Evolutionary conservation across 1,140 invertebrate genomes (phyloP).

Genomic region (Atopsyche davidsoni): DNA sequence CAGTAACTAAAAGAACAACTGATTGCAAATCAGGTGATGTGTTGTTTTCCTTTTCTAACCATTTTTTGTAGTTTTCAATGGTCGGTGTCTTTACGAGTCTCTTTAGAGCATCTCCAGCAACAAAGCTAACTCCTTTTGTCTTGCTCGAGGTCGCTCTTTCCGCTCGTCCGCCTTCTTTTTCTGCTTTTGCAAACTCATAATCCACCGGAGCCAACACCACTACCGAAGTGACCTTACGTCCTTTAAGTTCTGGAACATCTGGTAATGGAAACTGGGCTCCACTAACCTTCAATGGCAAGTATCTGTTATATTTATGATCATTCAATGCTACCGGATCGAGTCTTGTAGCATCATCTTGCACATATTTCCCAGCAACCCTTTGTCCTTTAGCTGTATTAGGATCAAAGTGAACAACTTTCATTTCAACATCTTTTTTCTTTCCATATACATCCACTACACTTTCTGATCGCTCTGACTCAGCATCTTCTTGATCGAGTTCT

Average conservation of each 20-base stretch:
- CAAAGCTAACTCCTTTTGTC: slow-evolving; percentile 54
- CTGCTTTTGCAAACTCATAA: slow-evolving; percentile 50
- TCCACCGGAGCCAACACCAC: slow-evolving; percentile 76
- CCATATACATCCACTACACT: slow-evolving; percentile 42
- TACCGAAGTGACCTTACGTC: slow-evolving; percentile 70
- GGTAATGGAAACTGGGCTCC: slow-evolving; percentile 78
- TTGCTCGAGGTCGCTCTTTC: slow-evolving; percentile 44
- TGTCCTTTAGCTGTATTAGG: slow-evolving; percentile 66
- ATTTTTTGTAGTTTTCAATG: slow-evolving; percentile 69
- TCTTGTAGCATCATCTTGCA: slow-evolving; percentile 65
- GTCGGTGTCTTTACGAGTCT: slow-evolving; percentile 67
- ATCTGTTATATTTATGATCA: slow-evolving; percentile 70
- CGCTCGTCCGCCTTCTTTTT: slow-evolving; percentile 37
- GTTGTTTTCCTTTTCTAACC: slow-evolving; percentile 68
- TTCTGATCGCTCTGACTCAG: slow-evolving; percentile 40
- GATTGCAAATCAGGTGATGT: slow-evolving; percentile 67
- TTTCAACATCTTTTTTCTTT: slow-evolving; percentile 61
- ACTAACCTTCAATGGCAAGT: slow-evolving; percentile 74
- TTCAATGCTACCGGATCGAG: slow-evolving; percentile 68
- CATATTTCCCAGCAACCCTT: slow-evolving; percentile 63
- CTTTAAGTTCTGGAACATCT: slow-evolving; percentile 63
- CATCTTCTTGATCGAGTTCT: slow-evolving; percentile 41
- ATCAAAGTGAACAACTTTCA: slow-evolving; percentile 78
- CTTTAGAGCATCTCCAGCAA: slow-evolving; percentile 66
- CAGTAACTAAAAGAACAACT: slow-evolving; percentile 70